Evolutionary conservation across 2,888 invertebrate species (phyloP).

Genomic region (Cephus runcator): DNA sequence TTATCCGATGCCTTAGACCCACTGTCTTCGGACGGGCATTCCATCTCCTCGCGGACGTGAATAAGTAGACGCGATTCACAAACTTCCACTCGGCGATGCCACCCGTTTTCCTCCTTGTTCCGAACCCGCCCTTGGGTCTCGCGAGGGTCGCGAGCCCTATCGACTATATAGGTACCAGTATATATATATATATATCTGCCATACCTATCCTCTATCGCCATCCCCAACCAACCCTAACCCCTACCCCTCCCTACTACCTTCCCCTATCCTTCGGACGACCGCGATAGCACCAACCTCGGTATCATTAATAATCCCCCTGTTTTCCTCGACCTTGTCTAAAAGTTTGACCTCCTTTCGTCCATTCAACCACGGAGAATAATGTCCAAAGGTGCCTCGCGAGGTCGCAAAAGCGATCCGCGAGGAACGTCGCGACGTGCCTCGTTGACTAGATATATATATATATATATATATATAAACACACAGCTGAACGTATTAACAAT

Average conservation of each 20-base stretch:
- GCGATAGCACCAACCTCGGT: background rate
- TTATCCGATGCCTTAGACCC: constrained; percentile 22
- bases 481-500: background rate
- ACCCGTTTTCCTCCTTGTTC: background rate
- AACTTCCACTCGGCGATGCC: constrained; percentile 33
- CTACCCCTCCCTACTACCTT: background rate
- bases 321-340: constrained; percentile 5
- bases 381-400: background rate
- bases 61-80: constrained; percentile 45
- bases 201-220: no score
- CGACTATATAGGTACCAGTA: background rate
- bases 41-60: constrained; percentile 32
- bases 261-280: background rate
- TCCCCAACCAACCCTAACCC: background rate
- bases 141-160: background rate
- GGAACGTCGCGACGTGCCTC: background rate
- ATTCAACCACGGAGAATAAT: constrained; percentile 1
- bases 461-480: background rate
- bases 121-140: background rate
- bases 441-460: background rate
- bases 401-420: background rate
- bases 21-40: constrained; percentile 8
- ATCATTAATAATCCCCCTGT: constrained; percentile 4
- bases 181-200: background rate
- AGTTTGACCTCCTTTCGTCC: constrained; percentile 7